A percentile compares a stretch with the other conserved stretches of the same genome.
Conservation (phyloP, 2,888 invertebrate species). For the Monochamus alternatus region DNA sequence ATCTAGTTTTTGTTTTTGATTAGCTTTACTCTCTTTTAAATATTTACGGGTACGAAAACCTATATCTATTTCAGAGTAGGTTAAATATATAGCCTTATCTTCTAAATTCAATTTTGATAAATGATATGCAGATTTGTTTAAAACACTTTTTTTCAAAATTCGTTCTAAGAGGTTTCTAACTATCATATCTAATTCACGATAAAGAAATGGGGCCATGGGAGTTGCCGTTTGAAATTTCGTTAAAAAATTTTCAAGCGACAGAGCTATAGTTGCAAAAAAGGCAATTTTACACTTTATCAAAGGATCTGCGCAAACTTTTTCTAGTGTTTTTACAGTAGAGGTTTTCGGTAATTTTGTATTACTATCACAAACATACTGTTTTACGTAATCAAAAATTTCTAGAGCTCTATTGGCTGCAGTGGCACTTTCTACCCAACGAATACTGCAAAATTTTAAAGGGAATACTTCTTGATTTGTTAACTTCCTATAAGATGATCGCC, state of each 20-base stretch:
- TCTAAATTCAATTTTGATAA: constrained; percentile 3
- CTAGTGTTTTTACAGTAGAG: constrained; percentile 8
- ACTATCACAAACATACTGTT: constrained; percentile 8
- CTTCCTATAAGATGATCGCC: constrained; percentile 8
- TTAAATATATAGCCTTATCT: not conserved
- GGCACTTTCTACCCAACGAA: constrained; percentile 17
- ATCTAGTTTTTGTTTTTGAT: not conserved
- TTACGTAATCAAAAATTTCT: constrained; percentile 15
- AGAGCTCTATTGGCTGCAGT: constrained; percentile 7
- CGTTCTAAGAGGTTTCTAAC: constrained; percentile 4
- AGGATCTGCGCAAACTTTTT: constrained; percentile 1
- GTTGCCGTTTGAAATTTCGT: constrained; percentile 7
- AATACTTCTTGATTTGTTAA: constrained; percentile 12
- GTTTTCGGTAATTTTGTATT: constrained; percentile 18
- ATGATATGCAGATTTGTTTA: constrained; percentile 3
- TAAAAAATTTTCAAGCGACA: constrained; percentile 6
- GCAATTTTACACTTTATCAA: constrained; percentile 8
- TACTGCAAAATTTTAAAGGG: constrained; percentile 19
- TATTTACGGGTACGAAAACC: constrained; percentile 12
- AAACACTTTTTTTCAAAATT: constrained; percentile 13
- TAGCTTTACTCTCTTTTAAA: constrained; percentile 1
- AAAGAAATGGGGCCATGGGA: constrained; percentile 7
- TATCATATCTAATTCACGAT: constrained; percentile 15
- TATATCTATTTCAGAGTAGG: constrained; percentile 10
- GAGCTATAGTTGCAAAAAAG: constrained; percentile 10